These are phyloP conservation scores for Mirounga angustirostris DNA, from an alignment of 2,113 vertebrate species.

Conservation along the genomic window DNA sequence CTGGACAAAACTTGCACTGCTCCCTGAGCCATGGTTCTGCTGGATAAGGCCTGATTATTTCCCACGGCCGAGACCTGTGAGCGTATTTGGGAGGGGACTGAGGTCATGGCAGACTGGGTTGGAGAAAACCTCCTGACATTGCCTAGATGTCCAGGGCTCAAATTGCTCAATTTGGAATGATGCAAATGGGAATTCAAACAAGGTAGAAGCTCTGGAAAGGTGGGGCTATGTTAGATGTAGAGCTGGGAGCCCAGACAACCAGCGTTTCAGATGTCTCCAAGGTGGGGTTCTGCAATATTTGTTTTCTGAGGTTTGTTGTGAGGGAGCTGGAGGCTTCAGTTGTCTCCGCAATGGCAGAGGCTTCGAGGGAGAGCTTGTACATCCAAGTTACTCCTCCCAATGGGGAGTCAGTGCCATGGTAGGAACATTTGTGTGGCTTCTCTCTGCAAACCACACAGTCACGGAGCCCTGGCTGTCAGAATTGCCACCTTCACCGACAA, in stretches of 20 bases:
- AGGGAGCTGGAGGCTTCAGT: constrained; percentile 6
- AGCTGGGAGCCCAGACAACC: background rate
- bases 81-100: background rate
- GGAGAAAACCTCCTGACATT: background rate
- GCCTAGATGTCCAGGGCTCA: background rate
- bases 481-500: background rate
- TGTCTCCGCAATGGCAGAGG: background rate
- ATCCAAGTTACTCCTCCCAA: background rate
- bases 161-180: background rate
- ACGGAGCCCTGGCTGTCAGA: background rate
- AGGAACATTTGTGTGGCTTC: background rate
- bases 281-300: background rate
- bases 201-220: background rate
- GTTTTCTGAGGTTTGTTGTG: constrained; percentile 18
- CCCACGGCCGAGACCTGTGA: background rate
- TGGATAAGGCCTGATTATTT: background rate
- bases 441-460: background rate
- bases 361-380: background rate
- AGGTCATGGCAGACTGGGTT: background rate
- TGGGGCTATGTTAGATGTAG: background rate
- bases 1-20: background rate
- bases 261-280: background rate
- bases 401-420: background rate
- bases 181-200: background rate
- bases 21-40: background rate